Conservation (phyloP, 2,888 invertebrate genomes). For the Drosophila tanythrix region DNA sequence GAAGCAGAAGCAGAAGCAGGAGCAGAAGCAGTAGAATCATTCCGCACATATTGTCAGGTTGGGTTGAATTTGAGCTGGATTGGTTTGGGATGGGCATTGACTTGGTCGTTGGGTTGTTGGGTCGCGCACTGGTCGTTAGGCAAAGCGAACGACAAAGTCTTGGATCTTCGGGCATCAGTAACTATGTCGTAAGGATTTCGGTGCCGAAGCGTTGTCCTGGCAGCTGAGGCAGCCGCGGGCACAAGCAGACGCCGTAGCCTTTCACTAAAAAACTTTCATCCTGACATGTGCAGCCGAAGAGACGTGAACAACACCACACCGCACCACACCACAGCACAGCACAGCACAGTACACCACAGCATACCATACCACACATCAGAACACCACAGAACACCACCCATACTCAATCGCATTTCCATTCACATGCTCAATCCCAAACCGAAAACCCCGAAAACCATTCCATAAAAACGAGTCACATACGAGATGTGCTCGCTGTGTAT, state of each 20-base stretch:
- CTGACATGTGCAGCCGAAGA: slow-evolving; percentile 73
- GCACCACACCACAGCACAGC: not conserved
- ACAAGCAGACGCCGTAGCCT: slow-evolving; percentile 42
- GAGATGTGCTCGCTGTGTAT: slow-evolving; percentile 18
- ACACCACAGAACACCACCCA: slow-evolving; percentile 9
- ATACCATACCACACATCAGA: not conserved
- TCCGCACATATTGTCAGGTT: slow-evolving; percentile 41
- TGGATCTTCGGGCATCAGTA: slow-evolving; percentile 48
- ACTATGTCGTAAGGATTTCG: slow-evolving; percentile 52
- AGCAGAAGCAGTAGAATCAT: slow-evolving; percentile 9
- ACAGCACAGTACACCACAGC: not conserved
- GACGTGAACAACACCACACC: slow-evolving; percentile 4
- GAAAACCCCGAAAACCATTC: slow-evolving; percentile 28
- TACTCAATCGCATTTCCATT: slow-evolving; percentile 15
- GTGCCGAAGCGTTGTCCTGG: slow-evolving; percentile 46
- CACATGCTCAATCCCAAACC: slow-evolving; percentile 34
- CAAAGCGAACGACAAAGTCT: slow-evolving; percentile 45
- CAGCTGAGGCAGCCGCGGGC: slow-evolving; percentile 38
- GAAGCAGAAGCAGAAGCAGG: slow-evolving; percentile 11
- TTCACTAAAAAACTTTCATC: slow-evolving; percentile 62
- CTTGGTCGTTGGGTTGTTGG: slow-evolving; percentile 14
- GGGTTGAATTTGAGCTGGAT: slow-evolving; percentile 1
- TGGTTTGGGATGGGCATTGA: slow-evolving; percentile 17
- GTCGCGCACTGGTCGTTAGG: slow-evolving; percentile 65
- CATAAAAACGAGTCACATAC: slow-evolving; percentile 30